Conservation (phyloP, 2,888 invertebrate genomes). For the Augochlorella aurata region DNA sequence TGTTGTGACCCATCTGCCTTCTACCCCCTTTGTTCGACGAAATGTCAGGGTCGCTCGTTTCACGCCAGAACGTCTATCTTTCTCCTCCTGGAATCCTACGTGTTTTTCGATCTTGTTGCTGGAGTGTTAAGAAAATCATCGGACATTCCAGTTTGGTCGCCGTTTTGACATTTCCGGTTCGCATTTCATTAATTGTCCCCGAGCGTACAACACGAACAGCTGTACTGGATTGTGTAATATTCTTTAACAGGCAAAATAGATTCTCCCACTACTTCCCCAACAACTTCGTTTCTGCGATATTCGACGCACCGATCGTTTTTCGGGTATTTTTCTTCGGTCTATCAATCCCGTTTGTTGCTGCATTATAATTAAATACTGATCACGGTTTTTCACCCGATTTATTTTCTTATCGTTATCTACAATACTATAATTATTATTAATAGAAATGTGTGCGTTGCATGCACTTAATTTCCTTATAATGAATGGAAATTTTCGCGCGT, state of each 20-base stretch:
- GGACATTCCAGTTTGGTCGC: constrained; percentile 1
- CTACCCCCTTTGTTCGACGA: constrained; percentile 54
- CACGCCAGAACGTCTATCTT: constrained; percentile 4
- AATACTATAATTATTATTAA: constrained; percentile 35
- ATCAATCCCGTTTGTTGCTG: background rate
- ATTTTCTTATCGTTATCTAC: constrained; percentile 8
- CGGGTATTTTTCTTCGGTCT: constrained; percentile 30
- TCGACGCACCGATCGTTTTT: constrained; percentile 55
- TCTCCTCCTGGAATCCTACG: background rate
- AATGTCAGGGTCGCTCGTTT: constrained; percentile 53
- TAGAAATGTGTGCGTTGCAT: constrained; percentile 25
- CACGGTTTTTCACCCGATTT: constrained; percentile 10
- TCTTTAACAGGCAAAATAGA: constrained; percentile 74
- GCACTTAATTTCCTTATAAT: constrained; percentile 17
- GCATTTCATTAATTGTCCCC: constrained; percentile 49
- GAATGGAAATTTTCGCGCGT: constrained; percentile 21
- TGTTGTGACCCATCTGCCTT: constrained; percentile 38
- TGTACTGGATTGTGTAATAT: constrained; percentile 72
- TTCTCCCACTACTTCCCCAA: constrained; percentile 56
- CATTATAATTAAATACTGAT: constrained; percentile 12
- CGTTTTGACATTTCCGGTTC: constrained; percentile 45
- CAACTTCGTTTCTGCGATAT: constrained; percentile 62
- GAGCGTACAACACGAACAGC: constrained; percentile 71
- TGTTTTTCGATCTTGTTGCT: background rate
- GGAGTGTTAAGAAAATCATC: background rate